Percentiles rank a stretch among this genome's conserved stretches.
These are phyloP conservation scores for Eutolmus rufibarbis DNA, from an alignment of 2,888 invertebrate genomes.

Conservation along the genomic window DNA sequence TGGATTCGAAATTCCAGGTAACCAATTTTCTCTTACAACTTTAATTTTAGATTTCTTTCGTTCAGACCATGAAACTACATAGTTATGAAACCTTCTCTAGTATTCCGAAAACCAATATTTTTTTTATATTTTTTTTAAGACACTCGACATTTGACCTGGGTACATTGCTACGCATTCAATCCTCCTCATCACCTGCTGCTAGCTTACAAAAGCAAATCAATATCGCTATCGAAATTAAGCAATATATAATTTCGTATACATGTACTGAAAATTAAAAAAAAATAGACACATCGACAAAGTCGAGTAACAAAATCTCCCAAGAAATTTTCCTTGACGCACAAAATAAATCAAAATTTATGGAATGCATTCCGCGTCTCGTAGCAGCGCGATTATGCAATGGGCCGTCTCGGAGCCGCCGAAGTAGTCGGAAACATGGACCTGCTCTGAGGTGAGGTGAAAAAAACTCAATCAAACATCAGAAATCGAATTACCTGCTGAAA, in stretches of 20 bases:
- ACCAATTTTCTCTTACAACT: neutral
- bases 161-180: neutral
- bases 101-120: neutral
- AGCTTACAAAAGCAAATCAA: neutral
- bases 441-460: neutral
- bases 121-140: neutral
- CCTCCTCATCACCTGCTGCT: neutral
- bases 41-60: neutral
- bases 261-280: neutral
- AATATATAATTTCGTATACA: neutral
- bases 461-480: conserved; percentile 18
- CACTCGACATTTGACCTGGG: neutral
- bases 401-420: neutral
- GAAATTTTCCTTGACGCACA: neutral
- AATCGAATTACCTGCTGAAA: conserved; percentile 22
- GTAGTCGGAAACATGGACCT: conserved; percentile 5
- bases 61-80: neutral
- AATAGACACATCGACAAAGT: neutral
- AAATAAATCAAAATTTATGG: conserved; percentile 20
- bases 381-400: neutral
- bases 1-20: neutral
- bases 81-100: neutral
- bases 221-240: neutral
- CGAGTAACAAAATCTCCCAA: neutral
- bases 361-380: conserved; percentile 6